phyloP scores from a whole-genome alignment of 1,140 invertebrate genomes.

The Drosophila saltans region DNA sequence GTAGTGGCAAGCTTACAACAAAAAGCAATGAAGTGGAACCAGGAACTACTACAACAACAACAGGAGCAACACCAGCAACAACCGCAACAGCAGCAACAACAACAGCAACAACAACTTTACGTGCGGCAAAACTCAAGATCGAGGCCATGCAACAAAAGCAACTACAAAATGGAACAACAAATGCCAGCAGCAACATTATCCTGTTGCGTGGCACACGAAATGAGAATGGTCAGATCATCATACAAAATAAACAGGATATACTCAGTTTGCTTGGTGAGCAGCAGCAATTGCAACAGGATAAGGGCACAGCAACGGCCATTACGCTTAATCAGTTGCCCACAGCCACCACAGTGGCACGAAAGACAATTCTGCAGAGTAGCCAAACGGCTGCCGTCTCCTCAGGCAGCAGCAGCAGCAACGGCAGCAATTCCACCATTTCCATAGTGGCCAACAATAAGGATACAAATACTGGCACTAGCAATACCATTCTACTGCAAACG shows the following conservation, averaged over 20 bases:
- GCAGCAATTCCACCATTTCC: conserved; percentile 57
- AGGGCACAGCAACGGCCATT: conserved; percentile 60
- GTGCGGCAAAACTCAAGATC: conserved; percentile 74
- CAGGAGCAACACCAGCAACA: conserved; percentile 57
- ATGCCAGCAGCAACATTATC: conserved; percentile 71
- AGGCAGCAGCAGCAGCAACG: conserved; percentile 18
- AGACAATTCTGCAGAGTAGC: conserved; percentile 60
- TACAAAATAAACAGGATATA: conserved; percentile 82
- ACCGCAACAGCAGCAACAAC: conserved; percentile 48
- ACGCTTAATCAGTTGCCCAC: conserved; percentile 77
- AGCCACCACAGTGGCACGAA: conserved; percentile 70
- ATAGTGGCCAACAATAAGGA: conserved; percentile 68
- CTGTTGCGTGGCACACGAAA: conserved; percentile 81
- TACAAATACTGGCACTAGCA: conserved; percentile 53
- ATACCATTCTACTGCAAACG: conserved; percentile 79
- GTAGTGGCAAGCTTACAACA: conserved; percentile 59
- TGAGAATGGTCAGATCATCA: conserved; percentile 82
- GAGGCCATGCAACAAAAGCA: conserved; percentile 75
- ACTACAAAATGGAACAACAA: conserved; percentile 47
- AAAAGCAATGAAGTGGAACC: conserved; percentile 61
- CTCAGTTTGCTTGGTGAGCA: conserved; percentile 76
- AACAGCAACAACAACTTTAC: conserved; percentile 63
- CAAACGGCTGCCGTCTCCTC: neutral
- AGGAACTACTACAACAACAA: conserved; percentile 21
- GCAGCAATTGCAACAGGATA: conserved; percentile 64